Conservation (phyloP, 1,140 invertebrate species). For the Eriocheir sinensis region DNA sequence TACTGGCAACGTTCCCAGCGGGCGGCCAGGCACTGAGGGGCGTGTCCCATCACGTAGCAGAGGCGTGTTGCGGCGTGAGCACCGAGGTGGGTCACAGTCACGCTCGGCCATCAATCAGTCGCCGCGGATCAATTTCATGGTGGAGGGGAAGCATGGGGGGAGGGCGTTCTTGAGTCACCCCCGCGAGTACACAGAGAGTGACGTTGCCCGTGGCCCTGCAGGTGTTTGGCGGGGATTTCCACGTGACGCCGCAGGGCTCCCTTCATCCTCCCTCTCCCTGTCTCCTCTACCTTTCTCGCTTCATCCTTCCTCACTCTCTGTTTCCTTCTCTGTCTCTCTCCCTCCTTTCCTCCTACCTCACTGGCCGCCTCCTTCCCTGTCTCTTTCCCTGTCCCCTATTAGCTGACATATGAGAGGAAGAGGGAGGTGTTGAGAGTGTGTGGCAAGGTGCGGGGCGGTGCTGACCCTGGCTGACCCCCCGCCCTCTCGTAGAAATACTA, state of each 20-base stretch:
- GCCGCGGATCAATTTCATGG: not conserved
- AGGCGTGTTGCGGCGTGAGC: not conserved
- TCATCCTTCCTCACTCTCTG: not conserved
- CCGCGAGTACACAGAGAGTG: not conserved
- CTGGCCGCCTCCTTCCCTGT: too few relatives aligned
- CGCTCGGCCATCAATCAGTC: not conserved
- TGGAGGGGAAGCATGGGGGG: not conserved
- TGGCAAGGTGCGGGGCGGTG: too few relatives aligned
- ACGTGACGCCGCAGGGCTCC: not conserved
- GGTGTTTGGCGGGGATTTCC: not conserved
- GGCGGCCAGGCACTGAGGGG: not conserved
- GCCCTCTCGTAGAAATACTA: too few relatives aligned
- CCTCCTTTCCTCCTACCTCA: too few relatives aligned
- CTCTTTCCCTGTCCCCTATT: too few relatives aligned
- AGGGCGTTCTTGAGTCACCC: not conserved
- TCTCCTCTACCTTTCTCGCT: too few relatives aligned
- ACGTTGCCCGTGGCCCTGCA: not conserved
- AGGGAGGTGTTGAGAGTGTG: too few relatives aligned
- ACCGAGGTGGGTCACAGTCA: not conserved
- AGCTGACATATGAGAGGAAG: too few relatives aligned
- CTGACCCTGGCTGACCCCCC: too few relatives aligned
- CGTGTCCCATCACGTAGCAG: not conserved
- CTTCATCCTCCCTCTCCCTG: not conserved
- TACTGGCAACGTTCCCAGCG: too few relatives aligned
- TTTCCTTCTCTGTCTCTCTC: too few relatives aligned